Percentiles rank a stretch among this genome's conserved stretches.
phyloP scores from a whole-genome alignment of 1,140 invertebrate genomes.

The Ips typographus region DNA sequence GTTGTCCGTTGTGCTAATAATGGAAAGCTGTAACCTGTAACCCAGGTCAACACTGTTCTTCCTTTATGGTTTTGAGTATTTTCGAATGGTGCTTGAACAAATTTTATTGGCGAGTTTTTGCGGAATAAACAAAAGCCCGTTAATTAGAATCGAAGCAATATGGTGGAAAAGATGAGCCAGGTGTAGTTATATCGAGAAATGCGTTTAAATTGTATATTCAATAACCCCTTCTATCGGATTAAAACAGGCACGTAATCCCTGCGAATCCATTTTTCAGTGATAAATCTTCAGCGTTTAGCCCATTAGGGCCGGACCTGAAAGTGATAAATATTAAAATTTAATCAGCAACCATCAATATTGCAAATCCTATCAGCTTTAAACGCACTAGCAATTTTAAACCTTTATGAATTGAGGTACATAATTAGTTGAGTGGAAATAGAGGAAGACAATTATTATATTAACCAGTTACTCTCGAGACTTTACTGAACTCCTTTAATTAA shows the following conservation, averaged over 20 bases:
- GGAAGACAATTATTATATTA: neutral
- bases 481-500: neutral
- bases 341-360: conserved; percentile 30
- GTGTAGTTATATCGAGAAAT: conserved; percentile 23
- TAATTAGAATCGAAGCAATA: conserved; percentile 19
- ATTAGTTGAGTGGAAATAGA: neutral
- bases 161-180: conserved; percentile 20
- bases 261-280: conserved; percentile 29
- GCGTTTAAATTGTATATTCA: conserved; percentile 27
- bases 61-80: no score
- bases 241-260: conserved; percentile 21
- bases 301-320: conserved; percentile 27
- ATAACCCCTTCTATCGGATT: conserved; percentile 25
- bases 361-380: conserved; percentile 29
- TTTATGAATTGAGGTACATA: conserved; percentile 1
- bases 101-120: neutral
- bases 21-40: no score
- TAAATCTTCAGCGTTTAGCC: conserved; percentile 29
- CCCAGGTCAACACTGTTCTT: no score
- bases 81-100: no score
- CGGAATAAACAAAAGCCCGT: neutral
- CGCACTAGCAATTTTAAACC: conserved; percentile 19
- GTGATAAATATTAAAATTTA: conserved; percentile 35
- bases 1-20: no score
- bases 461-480: neutral